These are phyloP conservation scores for Odontamblyopus rebecca DNA, from an alignment of 2,797 vertebrate genomes.

Conservation along the genomic window DNA sequence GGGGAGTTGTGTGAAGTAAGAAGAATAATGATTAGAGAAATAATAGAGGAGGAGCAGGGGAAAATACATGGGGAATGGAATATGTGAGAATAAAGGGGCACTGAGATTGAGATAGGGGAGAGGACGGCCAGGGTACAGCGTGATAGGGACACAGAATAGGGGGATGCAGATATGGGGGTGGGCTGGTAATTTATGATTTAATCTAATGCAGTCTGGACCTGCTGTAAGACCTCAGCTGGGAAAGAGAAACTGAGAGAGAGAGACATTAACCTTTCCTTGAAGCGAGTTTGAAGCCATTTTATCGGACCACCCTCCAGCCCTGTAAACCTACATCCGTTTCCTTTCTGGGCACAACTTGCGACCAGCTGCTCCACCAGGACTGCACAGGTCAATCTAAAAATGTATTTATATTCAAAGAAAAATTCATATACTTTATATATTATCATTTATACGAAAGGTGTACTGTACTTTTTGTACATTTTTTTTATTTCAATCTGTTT, in stretches of 20 bases:
- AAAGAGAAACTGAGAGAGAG: constrained; percentile 69
- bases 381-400: constrained; percentile 4
- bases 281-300: constrained; percentile 66
- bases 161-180: constrained; percentile 88
- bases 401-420: neutral
- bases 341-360: constrained; percentile 16
- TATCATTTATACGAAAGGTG: neutral
- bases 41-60: constrained; percentile 59
- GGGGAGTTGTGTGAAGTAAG: constrained; percentile 52
- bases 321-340: constrained; percentile 54
- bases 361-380: constrained; percentile 23
- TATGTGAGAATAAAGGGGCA: constrained; percentile 67
- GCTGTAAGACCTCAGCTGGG: constrained; percentile 88
- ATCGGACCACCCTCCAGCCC: constrained; percentile 63
- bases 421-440: neutral
- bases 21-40: constrained; percentile 71
- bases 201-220: constrained; percentile 96
- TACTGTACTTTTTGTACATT: neutral
- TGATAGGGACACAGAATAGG: constrained; percentile 48
- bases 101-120: constrained; percentile 64
- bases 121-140: constrained; percentile 53
- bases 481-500: neutral
- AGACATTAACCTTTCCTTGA: constrained; percentile 78
- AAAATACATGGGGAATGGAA: constrained; percentile 70
- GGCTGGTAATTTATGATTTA: constrained; percentile 97